Conservation (phyloP, 2,888 invertebrate species). For the Ochlodes sylvanus region DNA sequence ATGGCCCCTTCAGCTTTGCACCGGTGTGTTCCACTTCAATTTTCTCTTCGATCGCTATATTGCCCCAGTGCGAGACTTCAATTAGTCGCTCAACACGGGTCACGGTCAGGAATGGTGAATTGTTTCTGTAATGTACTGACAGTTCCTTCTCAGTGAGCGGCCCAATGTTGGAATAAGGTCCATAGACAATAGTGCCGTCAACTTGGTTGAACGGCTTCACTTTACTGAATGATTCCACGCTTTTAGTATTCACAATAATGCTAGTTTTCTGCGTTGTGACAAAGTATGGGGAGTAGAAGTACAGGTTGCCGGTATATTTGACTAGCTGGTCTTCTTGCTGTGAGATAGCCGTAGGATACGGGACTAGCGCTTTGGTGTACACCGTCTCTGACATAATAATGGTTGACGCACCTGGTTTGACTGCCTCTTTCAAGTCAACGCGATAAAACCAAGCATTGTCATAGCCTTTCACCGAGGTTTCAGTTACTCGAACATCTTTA, state of each 20-base stretch:
- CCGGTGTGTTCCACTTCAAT: slow-evolving; percentile 97
- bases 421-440: slow-evolving; percentile 85
- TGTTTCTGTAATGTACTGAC: slow-evolving; percentile 97
- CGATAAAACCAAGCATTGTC: slow-evolving; percentile 80
- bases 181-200: slow-evolving; percentile 94
- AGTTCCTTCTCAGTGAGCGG: slow-evolving; percentile 87
- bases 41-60: slow-evolving; percentile 98
- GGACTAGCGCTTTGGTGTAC: slow-evolving; percentile 90
- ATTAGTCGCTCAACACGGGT: slow-evolving; percentile 93
- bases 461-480: slow-evolving; percentile 81
- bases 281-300: slow-evolving; percentile 93
- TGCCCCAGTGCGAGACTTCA: slow-evolving; percentile 99
- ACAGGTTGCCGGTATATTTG: slow-evolving; percentile 92
- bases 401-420: slow-evolving; percentile 85
- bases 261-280: slow-evolving; percentile 92
- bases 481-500: slow-evolving; percentile 83
- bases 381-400: slow-evolving; percentile 89
- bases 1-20: slow-evolving; percentile 96
- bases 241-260: slow-evolving; percentile 90
- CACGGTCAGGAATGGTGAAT: slow-evolving; percentile 97
- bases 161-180: slow-evolving; percentile 92
- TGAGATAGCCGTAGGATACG: slow-evolving; percentile 94
- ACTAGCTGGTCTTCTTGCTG: slow-evolving; percentile 98
- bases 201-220: slow-evolving; percentile 91
- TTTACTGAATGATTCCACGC: slow-evolving; percentile 93